A percentile compares a stretch with the other conserved stretches of the same genome.
Evolutionary conservation across 1,140 invertebrate species (phyloP).

Genomic region (Drosophila pandora): DNA sequence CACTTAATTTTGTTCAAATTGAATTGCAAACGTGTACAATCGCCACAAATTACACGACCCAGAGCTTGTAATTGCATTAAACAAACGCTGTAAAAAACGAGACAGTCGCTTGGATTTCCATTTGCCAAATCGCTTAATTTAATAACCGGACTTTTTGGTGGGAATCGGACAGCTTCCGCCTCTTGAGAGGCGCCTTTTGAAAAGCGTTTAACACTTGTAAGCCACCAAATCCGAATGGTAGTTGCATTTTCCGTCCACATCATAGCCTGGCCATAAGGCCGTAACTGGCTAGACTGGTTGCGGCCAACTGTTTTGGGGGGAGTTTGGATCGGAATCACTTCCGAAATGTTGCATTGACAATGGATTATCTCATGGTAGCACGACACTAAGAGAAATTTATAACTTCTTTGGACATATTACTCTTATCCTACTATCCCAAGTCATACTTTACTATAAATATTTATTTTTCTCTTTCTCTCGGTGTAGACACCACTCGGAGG

Average conservation of each 20-base stretch:
- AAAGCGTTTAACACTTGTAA: conserved; percentile 59
- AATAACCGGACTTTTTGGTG: conserved; percentile 55
- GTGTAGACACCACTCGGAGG: conserved; percentile 72
- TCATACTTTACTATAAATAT: neutral
- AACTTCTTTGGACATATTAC: neutral
- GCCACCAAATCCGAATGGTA: conserved; percentile 31
- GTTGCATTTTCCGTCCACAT: conserved; percentile 11
- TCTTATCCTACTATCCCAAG: neutral
- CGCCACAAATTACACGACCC: conserved; percentile 35
- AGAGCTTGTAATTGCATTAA: conserved; percentile 45
- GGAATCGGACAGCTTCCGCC: conserved; percentile 57
- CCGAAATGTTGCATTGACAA: conserved; percentile 57
- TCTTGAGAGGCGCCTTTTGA: conserved; percentile 46
- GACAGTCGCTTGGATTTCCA: conserved; percentile 41
- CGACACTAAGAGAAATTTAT: conserved; percentile 3
- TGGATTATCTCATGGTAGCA: conserved; percentile 18
- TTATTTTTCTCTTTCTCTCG: neutral
- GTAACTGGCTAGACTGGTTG: conserved; percentile 40
- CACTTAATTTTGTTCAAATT: conserved; percentile 42
- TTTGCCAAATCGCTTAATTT: conserved; percentile 46
- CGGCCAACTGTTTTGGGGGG: conserved; percentile 5
- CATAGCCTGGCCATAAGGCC: conserved; percentile 9
- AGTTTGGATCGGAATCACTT: conserved; percentile 34
- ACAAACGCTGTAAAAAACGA: conserved; percentile 40
- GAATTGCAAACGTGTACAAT: conserved; percentile 47